A percentile compares a stretch with the other conserved stretches of the same genome.
phyloP scores from a whole-genome alignment of 2,888 invertebrate species.

The Eudasyphora cyanicolor region DNA sequence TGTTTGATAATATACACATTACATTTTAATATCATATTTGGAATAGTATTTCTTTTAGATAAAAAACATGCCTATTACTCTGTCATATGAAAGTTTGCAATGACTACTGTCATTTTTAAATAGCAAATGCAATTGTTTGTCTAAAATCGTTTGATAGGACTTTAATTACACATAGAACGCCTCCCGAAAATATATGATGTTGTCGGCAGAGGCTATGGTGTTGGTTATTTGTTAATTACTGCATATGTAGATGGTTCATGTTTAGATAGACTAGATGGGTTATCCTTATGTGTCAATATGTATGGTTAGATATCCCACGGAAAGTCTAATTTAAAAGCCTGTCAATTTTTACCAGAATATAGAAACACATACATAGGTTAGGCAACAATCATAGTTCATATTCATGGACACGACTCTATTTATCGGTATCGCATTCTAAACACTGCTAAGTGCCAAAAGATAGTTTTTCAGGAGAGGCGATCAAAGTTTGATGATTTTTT shows the following conservation, averaged over 20 bases:
- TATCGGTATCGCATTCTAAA: too few species aligned
- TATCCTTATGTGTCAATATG: neutral
- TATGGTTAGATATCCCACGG: constrained; percentile 23
- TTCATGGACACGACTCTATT: neutral
- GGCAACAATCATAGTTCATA: neutral
- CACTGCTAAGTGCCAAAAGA: too few species aligned
- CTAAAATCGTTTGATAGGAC: constrained; percentile 60
- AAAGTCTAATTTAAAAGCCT: constrained; percentile 56
- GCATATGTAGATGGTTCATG: too few species aligned
- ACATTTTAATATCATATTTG: too few species aligned
- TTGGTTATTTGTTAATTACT: constrained; percentile 1
- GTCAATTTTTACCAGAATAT: constrained; percentile 39
- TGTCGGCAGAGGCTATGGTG: neutral
- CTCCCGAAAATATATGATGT: constrained; percentile 41
- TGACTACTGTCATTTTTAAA: constrained; percentile 59
- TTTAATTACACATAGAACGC: constrained; percentile 60
- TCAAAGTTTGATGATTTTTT: too few species aligned
- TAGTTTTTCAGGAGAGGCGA: too few species aligned
- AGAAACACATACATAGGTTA: neutral
- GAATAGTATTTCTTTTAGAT: too few species aligned
- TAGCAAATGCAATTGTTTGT: constrained; percentile 59
- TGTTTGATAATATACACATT: too few species aligned
- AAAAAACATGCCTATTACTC: too few species aligned
- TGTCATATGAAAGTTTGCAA: too few species aligned
- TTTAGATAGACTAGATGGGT: too few species aligned